These are phyloP conservation scores for Hydractinia symbiolongicarpus DNA, from an alignment of 30 jellyfish, hydroid and myxozoan genomes.

Conservation along the genomic window DNA sequence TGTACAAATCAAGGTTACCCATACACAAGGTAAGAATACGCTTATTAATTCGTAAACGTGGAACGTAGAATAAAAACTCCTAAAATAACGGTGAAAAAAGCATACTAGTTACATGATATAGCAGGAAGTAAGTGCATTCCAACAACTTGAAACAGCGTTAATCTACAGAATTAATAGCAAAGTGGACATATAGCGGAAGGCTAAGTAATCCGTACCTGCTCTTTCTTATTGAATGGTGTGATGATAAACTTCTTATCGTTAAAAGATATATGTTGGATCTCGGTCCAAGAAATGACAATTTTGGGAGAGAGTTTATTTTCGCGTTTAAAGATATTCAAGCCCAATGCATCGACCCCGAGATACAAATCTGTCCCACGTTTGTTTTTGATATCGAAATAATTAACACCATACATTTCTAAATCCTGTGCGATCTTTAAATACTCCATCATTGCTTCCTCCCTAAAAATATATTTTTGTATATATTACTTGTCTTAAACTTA, in stretches of 20 bases:
- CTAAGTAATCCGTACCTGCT: slow-evolving; percentile 52
- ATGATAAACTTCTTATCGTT: slow-evolving; percentile 84
- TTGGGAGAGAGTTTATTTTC: slow-evolving; percentile 88
- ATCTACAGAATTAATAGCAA: neutral
- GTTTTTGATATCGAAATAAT: slow-evolving; percentile 91
- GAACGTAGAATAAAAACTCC: slow-evolving; percentile 91
- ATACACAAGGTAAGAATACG: slow-evolving; percentile 83
- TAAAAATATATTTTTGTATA: neutral
- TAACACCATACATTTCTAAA: slow-evolving; percentile 95
- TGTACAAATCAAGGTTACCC: slow-evolving; percentile 97
- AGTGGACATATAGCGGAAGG: neutral
- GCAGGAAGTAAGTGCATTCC: neutral
- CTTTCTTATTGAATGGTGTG: slow-evolving; percentile 90
- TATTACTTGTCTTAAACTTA: too few species aligned
- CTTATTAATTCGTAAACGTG: slow-evolving; percentile 85
- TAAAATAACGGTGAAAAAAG: neutral
- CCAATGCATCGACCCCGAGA: slow-evolving; percentile 98
- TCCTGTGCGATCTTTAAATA: slow-evolving; percentile 88
- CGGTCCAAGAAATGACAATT: slow-evolving; percentile 97
- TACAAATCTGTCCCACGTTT: slow-evolving; percentile 82
- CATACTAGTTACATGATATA: too few species aligned
- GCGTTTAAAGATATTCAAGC: slow-evolving; percentile 77
- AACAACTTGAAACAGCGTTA: neutral
- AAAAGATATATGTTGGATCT: slow-evolving; percentile 74
- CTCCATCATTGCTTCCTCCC: slow-evolving; percentile 88